Percentiles rank a stretch among this genome's conserved stretches.
Conservation (phyloP, 2,113 vertebrate genomes). For the Eubucco bourcierii region DNA sequence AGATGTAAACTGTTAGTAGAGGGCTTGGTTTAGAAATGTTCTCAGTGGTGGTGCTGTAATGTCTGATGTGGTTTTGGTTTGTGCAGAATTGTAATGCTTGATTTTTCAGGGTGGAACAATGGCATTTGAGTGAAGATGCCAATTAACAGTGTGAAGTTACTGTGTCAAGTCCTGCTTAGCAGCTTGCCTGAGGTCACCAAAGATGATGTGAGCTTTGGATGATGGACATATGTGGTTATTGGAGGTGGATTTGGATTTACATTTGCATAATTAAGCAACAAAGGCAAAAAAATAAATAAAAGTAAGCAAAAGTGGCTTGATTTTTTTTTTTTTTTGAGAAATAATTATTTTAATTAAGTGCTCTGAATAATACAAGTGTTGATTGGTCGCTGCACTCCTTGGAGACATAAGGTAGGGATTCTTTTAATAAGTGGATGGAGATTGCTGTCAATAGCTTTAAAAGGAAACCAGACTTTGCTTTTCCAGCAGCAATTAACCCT, state of each 20-base stretch:
- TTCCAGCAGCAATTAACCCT: constrained; percentile 18
- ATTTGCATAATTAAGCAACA: not conserved
- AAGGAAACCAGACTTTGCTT: not conserved
- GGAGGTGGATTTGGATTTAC: not conserved
- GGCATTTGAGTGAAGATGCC: not conserved
- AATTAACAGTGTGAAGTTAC: not conserved
- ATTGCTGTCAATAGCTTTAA: not conserved
- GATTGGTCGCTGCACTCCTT: not conserved
- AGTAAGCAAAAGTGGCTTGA: not conserved
- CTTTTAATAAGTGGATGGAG: not conserved
- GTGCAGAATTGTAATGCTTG: not conserved
- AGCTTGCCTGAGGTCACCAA: not conserved
- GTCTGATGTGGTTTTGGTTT: not conserved
- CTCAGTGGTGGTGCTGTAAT: not conserved
- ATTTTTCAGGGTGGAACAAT: not conserved
- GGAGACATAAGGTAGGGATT: not conserved
- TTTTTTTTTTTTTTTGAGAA: not conserved
- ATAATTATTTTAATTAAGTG: not conserved
- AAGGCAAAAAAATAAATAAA: not conserved
- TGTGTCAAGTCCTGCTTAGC: not conserved
- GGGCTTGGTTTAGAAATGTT: not conserved
- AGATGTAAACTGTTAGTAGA: not conserved
- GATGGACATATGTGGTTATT: not conserved
- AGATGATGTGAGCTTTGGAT: not conserved
- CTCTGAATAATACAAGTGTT: not conserved